Percentiles rank a stretch among this genome's conserved stretches.
phyloP scores from a whole-genome alignment of 2,797 vertebrate genomes.

The Cossypha polioptera region DNA sequence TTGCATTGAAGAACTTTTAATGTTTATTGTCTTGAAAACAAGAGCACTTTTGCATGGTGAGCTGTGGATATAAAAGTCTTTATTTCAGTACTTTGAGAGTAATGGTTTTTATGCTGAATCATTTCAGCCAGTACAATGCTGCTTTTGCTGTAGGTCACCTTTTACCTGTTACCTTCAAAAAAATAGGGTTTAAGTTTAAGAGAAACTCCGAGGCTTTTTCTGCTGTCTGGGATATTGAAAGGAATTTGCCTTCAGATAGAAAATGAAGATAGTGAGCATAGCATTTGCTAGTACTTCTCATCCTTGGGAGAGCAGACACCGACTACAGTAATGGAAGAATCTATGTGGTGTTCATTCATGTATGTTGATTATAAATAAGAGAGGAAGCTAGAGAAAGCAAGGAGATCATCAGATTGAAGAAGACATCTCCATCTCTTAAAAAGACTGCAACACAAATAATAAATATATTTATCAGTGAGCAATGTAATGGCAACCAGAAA shows the following conservation, averaged over 20 bases:
- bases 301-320: not conserved
- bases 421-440: not conserved
- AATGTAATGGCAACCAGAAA: not conserved
- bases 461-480: not conserved
- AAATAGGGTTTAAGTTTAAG: not conserved
- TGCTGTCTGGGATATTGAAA: not conserved
- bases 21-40: not conserved
- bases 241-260: not conserved
- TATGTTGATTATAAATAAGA: not conserved
- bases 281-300: not conserved
- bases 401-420: not conserved
- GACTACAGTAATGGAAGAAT: not conserved
- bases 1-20: not conserved
- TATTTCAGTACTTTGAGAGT: not conserved
- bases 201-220: not conserved
- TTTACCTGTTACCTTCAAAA: not conserved
- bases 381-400: not conserved
- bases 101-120: not conserved
- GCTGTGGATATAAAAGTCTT: not conserved
- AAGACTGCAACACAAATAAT: not conserved
- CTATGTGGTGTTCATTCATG: not conserved
- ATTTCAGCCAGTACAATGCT: not conserved
- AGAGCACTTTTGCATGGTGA: not conserved
- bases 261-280: not conserved
- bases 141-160: not conserved